phyloP scores from a whole-genome alignment of 2,888 invertebrate species.

The Andrena flavipes region DNA sequence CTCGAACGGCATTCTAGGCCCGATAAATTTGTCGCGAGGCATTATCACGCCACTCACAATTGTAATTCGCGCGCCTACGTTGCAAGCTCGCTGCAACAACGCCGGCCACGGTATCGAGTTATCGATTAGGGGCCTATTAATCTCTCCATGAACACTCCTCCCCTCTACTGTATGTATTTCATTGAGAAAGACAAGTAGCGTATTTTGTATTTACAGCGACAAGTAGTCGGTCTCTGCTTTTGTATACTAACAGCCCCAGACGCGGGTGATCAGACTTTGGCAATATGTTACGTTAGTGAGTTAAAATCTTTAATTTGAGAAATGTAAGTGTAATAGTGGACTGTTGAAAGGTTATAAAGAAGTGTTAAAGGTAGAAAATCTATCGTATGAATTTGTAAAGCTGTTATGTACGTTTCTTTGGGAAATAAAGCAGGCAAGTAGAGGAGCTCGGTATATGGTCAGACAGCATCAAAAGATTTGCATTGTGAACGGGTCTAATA shows the following conservation, averaged over 20 bases:
- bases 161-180: not conserved
- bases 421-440: not conserved
- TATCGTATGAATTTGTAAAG: too few relatives aligned
- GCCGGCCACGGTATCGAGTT: not conserved
- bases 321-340: too few relatives aligned
- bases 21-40: conserved; percentile 42
- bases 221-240: not conserved
- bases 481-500: not conserved
- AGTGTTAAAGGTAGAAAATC: too few relatives aligned
- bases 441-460: not conserved
- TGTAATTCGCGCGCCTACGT: conserved; percentile 15
- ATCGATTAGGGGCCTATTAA: conserved; percentile 23
- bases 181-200: not conserved
- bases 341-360: too few relatives aligned
- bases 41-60: not conserved
- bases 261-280: not conserved
- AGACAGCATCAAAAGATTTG: not conserved
- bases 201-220: not conserved
- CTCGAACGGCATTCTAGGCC: conserved; percentile 11
- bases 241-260: not conserved
- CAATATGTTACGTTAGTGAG: too few relatives aligned
- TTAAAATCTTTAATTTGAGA: too few relatives aligned
- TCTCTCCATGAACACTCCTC: not conserved
- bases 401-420: too few relatives aligned
- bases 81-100: not conserved